Evolutionary conservation across 2,888 invertebrate species (phyloP), one percentile per base, ranked within the genome.

Genomic region (Drosophila histrio): DNA sequence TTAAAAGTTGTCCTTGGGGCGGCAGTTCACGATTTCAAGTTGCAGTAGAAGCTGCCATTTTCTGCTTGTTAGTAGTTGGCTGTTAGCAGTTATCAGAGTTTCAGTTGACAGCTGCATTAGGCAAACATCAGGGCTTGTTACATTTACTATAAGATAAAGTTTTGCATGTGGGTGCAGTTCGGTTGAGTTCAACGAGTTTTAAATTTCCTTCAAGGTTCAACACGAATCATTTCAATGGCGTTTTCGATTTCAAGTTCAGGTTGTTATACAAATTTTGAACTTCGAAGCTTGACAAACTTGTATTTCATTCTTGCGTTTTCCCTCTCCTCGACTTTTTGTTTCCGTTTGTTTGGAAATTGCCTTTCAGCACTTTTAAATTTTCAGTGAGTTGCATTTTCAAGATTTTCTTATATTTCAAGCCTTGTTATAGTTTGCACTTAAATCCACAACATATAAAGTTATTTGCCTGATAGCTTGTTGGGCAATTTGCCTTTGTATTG

Each of bases 101-200:
- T 71, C 62, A 64, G 84, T 86, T 82, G 81, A 86, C 84, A 86
- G 77, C 70, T 53, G 71, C 84, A 83, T 83, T 83, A 74, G 84
- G 63, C 63, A 69, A 83, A 66, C 68, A 79, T 64, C 61, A 43
- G 57, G 54, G 41, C 66, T 71, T 66, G 61, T 68, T 62, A 43
- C 36, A 24, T 24, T 43, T 50, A 28, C 4, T 7, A 22, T 7
- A 24, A 26, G 50, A 30, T 26, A 15, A 52, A 72, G 52, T 59
- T 77, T 73, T 73, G 54, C 54, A 60, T 54, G 41, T 15, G 49
- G 28, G 21, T 49, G 39, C 59, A 39, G 46, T 32, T 44, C 36
- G 56, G 41, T 15, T 28, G 34, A 26, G 5, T 24, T 11, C 6
- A 28, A 38, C 11, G 19, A 36, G 22, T 32, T 66, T 70, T 72